Evolutionary conservation across 2,888 invertebrate species (phyloP).

Genomic region (Leptothorax acervorum): DNA sequence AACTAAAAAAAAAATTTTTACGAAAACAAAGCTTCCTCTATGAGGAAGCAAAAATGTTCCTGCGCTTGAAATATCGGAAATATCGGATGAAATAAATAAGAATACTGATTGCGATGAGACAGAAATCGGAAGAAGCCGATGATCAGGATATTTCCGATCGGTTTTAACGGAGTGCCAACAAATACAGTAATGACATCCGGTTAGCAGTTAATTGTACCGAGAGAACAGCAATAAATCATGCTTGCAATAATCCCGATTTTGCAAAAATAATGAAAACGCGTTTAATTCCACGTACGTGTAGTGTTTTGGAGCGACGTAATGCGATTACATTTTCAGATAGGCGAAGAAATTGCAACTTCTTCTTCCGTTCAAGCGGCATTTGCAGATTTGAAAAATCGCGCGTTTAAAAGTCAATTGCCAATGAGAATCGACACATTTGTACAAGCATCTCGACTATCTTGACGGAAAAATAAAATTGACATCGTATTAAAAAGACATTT

Average conservation of each 20-base stretch:
- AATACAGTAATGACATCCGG: no score
- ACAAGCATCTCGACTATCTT: constrained; percentile 59
- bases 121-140: no score
- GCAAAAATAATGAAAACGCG: constrained; percentile 50
- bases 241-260: constrained; percentile 57
- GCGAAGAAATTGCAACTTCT: constrained; percentile 60
- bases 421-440: constrained; percentile 64
- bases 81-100: no score
- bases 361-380: constrained; percentile 64
- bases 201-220: no score
- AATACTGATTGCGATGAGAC: no score
- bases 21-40: no score
- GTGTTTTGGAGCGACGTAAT: constrained; percentile 65
- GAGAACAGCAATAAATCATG: constrained; percentile 46
- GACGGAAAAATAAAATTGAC: constrained; percentile 64
- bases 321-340: constrained; percentile 57
- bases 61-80: no score
- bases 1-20: no score
- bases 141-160: no score
- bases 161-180: no score
- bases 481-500: constrained; percentile 47
- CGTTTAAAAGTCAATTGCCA: constrained; percentile 57
- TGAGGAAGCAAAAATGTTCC: no score
- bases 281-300: constrained; percentile 51
- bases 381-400: constrained; percentile 57